These are phyloP conservation scores for Cheilosia soror DNA, from an alignment of 2,888 invertebrate genomes.

Conservation along the genomic window DNA sequence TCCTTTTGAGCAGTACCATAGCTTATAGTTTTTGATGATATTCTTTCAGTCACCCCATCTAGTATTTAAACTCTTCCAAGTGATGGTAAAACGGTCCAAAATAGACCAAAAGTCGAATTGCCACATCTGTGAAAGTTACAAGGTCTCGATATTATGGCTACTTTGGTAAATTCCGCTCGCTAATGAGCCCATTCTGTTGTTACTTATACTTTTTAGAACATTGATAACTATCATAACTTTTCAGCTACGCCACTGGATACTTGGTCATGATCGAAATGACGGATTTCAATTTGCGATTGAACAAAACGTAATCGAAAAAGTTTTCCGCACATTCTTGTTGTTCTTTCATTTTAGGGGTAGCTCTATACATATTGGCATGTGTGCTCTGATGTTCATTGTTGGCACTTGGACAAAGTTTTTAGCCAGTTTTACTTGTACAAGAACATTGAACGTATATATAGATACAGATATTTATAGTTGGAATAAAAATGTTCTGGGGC, in stretches of 20 bases:
- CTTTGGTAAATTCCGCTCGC: too few relatives aligned
- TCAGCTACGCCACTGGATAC: background rate
- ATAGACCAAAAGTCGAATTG: too few relatives aligned
- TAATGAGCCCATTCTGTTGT: too few relatives aligned
- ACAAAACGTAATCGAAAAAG: slow-evolving; percentile 53
- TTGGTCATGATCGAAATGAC: slow-evolving; percentile 35
- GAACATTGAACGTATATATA: background rate
- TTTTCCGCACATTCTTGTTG: slow-evolving; percentile 28
- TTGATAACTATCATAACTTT: too few relatives aligned
- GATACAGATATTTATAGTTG: background rate
- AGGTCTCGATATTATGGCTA: too few relatives aligned
- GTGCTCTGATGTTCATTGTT: background rate
- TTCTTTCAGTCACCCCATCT: too few relatives aligned
- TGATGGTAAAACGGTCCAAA: too few relatives aligned
- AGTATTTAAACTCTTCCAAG: too few relatives aligned
- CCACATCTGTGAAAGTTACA: too few relatives aligned
- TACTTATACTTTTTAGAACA: too few relatives aligned
- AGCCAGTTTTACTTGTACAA: slow-evolving; percentile 1
- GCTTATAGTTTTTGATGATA: too few relatives aligned
- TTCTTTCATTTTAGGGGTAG: slow-evolving; percentile 2
- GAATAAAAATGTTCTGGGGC: slow-evolving; percentile 11
- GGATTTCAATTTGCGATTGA: slow-evolving; percentile 58
- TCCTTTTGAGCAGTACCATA: too few relatives aligned
- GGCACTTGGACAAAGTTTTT: slow-evolving; percentile 35
- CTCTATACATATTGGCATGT: background rate